Percentiles rank a stretch among this genome's conserved stretches.
phyloP scores from a whole-genome alignment of 2,797 vertebrate genomes.

The Anas capensis region DNA sequence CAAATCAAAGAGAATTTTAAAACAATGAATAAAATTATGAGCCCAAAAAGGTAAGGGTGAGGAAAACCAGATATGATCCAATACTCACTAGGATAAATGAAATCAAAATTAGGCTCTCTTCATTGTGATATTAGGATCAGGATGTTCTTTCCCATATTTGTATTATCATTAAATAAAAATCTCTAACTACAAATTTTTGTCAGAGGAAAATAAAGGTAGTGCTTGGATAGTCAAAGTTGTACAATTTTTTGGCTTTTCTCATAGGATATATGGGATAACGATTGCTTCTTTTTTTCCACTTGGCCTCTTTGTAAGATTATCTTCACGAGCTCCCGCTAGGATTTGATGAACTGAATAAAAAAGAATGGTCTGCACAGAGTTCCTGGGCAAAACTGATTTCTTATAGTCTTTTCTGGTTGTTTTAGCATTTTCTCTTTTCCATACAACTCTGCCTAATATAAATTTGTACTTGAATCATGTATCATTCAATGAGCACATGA shows the following conservation, averaged over 20 bases:
- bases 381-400: neutral
- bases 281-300: neutral
- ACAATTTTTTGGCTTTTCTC: neutral
- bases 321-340: neutral
- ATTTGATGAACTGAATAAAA: neutral
- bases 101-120: neutral
- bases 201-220: neutral
- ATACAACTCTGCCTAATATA: neutral
- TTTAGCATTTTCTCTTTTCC: neutral
- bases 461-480: neutral
- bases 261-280: neutral
- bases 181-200: neutral
- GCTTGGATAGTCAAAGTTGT: neutral
- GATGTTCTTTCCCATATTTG: neutral
- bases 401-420: neutral
- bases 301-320: neutral
- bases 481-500: neutral
- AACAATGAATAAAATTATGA: conserved; percentile 10
- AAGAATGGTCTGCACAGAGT: neutral
- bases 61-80: neutral
- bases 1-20: conserved; percentile 51
- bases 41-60: neutral
- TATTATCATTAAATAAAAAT: neutral
- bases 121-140: neutral
- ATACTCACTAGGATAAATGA: neutral